These are phyloP conservation scores for Polyommatus iphigenia DNA, from an alignment of 2,888 invertebrate species.

Conservation along the genomic window DNA sequence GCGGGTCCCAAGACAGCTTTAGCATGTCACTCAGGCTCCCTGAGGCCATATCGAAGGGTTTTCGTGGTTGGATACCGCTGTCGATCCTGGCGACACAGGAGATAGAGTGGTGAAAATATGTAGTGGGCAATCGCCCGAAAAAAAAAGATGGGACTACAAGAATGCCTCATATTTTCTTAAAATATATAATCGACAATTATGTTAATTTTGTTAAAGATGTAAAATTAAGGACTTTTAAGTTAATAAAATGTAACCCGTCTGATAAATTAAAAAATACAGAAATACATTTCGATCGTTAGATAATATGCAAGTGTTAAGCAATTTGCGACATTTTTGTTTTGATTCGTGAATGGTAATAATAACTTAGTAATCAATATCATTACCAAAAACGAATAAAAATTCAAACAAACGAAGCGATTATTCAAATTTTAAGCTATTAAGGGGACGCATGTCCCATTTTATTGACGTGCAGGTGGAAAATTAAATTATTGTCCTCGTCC, in stretches of 20 bases:
- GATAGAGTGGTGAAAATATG: too few species aligned
- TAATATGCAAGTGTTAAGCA: too few species aligned
- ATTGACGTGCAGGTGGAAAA: constrained; percentile 61
- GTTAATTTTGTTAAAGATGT: too few species aligned
- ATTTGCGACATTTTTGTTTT: neutral
- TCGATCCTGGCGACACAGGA: too few species aligned
- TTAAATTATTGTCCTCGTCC: constrained; percentile 65
- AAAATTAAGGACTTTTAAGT: neutral
- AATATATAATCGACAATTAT: neutral
- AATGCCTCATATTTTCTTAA: neutral
- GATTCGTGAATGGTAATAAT: neutral
- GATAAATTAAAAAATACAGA: too few species aligned
- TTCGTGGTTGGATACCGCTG: too few species aligned
- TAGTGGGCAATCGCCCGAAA: too few species aligned
- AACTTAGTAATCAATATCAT: neutral
- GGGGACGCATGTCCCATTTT: constrained; percentile 59
- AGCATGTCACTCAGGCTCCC: too few species aligned
- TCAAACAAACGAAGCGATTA: constrained; percentile 56
- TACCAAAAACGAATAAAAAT: constrained; percentile 43
- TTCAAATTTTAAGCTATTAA: constrained; percentile 62
- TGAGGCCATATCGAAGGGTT: too few species aligned
- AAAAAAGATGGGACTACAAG: neutral
- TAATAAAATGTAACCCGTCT: neutral
- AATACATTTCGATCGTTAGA: too few species aligned
- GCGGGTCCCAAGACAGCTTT: too few species aligned